Conservation (phyloP, 2,113 vertebrate genomes). For the Mastomys natalensis region DNA sequence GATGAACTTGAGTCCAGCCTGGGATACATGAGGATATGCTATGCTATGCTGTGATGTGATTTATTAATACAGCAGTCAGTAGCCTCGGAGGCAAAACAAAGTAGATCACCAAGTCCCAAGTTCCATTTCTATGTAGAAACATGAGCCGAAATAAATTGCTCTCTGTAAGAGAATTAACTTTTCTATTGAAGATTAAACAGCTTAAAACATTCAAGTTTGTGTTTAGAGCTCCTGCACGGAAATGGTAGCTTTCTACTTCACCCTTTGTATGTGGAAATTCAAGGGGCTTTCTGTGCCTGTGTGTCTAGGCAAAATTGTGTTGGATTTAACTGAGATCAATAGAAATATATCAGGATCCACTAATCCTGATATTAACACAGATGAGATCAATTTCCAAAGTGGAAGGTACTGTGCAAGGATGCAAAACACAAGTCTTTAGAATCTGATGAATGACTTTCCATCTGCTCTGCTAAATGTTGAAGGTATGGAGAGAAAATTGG, state of each 20-base stretch:
- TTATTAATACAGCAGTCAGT: not conserved
- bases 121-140: not conserved
- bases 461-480: not conserved
- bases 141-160: not conserved
- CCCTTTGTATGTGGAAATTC: not conserved
- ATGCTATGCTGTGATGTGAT: too few relatives aligned
- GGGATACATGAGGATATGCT: not conserved
- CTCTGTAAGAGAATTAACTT: conserved; percentile 34
- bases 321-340: conserved; percentile 16
- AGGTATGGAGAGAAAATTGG: not conserved
- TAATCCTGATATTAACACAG: not conserved
- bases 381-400: not conserved
- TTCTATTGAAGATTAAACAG: not conserved
- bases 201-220: not conserved
- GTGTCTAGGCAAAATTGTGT: not conserved
- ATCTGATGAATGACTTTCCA: not conserved
- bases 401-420: not conserved
- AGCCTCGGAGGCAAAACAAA: not conserved
- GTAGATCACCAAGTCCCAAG: not conserved
- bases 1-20: not conserved
- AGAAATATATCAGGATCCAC: not conserved
- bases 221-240: not conserved
- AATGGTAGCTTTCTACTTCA: not conserved
- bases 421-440: not conserved
- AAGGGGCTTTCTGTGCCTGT: not conserved